These are phyloP conservation scores for Anolis carolinensis DNA, from an alignment of 2,113 vertebrate genomes.

Conservation along the genomic window DNA sequence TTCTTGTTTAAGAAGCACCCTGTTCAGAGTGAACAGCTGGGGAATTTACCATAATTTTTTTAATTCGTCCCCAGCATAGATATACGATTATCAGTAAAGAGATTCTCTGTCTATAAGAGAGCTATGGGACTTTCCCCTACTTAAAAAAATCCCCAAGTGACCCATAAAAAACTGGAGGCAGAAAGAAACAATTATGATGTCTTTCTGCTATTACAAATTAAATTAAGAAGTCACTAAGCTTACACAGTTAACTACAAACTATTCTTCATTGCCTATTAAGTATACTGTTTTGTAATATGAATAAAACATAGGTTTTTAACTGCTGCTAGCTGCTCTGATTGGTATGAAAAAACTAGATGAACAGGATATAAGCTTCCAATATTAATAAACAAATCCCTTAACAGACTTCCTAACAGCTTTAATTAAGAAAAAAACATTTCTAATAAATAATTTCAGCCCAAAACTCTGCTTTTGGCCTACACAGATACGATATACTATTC, in stretches of 20 bases:
- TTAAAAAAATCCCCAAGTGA: neutral
- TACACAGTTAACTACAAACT: neutral
- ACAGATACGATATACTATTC: neutral
- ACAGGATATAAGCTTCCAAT: neutral
- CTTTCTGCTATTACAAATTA: neutral
- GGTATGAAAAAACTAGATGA: no score
- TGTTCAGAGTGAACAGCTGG: neutral
- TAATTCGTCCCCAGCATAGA: neutral
- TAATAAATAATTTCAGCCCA: neutral
- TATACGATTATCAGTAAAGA: neutral
- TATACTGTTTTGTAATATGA: no score
- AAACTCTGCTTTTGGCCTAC: neutral
- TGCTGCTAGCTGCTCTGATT: no score
- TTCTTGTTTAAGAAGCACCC: neutral
- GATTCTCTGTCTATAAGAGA: neutral
- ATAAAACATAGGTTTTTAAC: no score
- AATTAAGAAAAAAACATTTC: neutral
- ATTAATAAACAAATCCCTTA: neutral
- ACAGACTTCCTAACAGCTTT: neutral
- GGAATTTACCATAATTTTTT: neutral
- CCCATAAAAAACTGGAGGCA: neutral
- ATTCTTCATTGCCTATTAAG: no score
- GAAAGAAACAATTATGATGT: no score
- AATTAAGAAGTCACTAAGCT: neutral
- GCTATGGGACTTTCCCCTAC: neutral